phyloP scores from a whole-genome alignment of 2,797 vertebrate species.

The Sebastiscus tertius region DNA sequence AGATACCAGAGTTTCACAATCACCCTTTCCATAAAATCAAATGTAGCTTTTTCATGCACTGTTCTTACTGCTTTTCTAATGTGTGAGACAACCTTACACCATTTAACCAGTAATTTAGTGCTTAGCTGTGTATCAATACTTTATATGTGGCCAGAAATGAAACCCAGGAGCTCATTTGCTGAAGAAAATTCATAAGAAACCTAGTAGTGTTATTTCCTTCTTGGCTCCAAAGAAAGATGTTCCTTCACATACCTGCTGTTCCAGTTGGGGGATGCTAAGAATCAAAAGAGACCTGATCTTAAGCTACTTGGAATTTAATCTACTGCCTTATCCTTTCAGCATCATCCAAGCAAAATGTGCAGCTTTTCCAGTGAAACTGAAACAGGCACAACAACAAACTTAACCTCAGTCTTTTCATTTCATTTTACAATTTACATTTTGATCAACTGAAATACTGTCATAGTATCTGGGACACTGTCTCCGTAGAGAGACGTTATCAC shows the following conservation, averaged over 20 bases:
- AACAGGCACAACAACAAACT: not conserved
- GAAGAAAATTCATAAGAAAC: not conserved
- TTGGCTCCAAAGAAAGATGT: not conserved
- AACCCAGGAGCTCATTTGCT: not conserved
- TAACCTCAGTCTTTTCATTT: not conserved
- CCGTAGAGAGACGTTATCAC: not conserved
- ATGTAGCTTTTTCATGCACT: not conserved
- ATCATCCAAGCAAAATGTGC: not conserved
- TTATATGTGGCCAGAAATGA: not conserved
- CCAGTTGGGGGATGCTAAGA: not conserved
- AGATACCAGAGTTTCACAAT: not conserved
- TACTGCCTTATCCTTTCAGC: not conserved
- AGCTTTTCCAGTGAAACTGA: not conserved
- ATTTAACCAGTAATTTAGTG: not conserved
- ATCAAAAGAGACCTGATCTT: constrained; percentile 38
- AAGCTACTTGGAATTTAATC: constrained; percentile 5
- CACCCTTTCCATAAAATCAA: not conserved
- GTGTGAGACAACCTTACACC: not conserved
- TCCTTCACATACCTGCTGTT: not conserved
- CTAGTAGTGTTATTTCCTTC: not conserved
- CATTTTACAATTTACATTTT: not conserved
- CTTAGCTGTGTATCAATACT: not conserved
- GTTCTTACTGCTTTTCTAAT: not conserved
- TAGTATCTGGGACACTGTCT: not conserved
- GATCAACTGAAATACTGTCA: not conserved